Percentiles rank a stretch among this genome's conserved stretches.
Conservation (phyloP, 1,140 invertebrate genomes). For the Phortica variegata region DNA sequence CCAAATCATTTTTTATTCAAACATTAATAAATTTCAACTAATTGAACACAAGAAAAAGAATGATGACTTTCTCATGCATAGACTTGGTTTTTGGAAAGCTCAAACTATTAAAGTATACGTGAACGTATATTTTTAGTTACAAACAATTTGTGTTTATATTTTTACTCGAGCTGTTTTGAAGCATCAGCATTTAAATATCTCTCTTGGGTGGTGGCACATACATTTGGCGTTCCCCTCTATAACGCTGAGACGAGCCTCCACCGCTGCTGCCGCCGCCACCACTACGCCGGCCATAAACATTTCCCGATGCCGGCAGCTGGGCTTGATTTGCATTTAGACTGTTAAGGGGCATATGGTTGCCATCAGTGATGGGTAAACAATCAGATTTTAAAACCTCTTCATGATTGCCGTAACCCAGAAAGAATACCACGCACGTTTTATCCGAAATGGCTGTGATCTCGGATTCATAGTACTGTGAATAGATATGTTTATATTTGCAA, state of each 20-base stretch:
- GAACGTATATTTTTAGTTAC: too few species aligned
- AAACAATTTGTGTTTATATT: too few species aligned
- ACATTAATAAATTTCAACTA: too few species aligned
- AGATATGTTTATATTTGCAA: conserved; percentile 10
- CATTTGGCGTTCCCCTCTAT: conserved; percentile 51
- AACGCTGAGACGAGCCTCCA: conserved; percentile 21
- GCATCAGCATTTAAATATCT: conserved; percentile 24
- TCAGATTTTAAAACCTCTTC: conserved; percentile 82
- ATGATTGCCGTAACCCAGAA: conserved; percentile 83
- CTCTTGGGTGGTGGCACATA: conserved; percentile 57
- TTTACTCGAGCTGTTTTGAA: too few species aligned
- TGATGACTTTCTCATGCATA: too few species aligned
- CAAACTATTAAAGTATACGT: too few species aligned
- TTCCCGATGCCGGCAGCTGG: not conserved
- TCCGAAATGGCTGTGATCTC: conserved; percentile 76
- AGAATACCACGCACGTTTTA: conserved; percentile 80
- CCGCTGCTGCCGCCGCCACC: conserved; percentile 18
- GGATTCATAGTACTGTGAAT: conserved; percentile 80
- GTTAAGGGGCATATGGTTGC: conserved; percentile 37
- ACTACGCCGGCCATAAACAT: conserved; percentile 9
- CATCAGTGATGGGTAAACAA: conserved; percentile 68
- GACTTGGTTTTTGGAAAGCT: too few species aligned
- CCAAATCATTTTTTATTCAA: too few species aligned
- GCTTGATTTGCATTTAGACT: conserved; percentile 17
- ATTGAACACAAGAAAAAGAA: too few species aligned